Conservation (phyloP, 2,797 vertebrate genomes). For the Naso thynnoides region DNA sequence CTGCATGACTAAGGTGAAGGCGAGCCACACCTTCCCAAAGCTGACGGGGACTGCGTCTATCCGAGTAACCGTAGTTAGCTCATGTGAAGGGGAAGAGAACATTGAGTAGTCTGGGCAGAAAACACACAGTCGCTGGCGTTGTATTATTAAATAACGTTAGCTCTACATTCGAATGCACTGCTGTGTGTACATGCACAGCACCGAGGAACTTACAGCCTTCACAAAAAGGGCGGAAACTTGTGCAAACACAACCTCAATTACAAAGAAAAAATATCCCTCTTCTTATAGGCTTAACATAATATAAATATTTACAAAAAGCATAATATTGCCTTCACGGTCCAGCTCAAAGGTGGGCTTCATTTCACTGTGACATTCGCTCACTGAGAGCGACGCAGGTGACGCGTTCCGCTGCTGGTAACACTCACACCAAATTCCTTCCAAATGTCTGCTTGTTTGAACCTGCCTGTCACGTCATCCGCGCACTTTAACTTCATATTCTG, state of each 20-base stretch:
- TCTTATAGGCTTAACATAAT: not conserved
- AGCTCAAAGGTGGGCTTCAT: not conserved
- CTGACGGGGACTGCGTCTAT: no score
- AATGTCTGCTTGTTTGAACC: not conserved
- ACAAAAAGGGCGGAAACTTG: slow-evolving; percentile 1
- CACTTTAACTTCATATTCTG: accelerated
- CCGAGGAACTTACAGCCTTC: slow-evolving; percentile 2
- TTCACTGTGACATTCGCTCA: not conserved
- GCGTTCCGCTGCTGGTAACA: not conserved
- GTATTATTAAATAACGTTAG: not conserved
- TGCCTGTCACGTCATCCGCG: not conserved
- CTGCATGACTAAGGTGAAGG: not conserved
- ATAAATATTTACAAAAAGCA: no score
- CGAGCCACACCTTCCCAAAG: not conserved
- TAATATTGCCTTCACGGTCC: not conserved
- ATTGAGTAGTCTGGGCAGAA: no score
- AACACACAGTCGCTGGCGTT: no score
- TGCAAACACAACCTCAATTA: not conserved
- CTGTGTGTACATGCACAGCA: not conserved
- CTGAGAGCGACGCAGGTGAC: not conserved
- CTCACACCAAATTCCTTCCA: not conserved
- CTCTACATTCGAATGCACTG: not conserved
- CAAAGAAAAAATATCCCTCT: not conserved
- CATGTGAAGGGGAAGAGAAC: no score
- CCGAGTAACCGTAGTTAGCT: no score